Conservation (phyloP, 2,113 vertebrate species). For the Cyphomyrus plagiostoma region DNA sequence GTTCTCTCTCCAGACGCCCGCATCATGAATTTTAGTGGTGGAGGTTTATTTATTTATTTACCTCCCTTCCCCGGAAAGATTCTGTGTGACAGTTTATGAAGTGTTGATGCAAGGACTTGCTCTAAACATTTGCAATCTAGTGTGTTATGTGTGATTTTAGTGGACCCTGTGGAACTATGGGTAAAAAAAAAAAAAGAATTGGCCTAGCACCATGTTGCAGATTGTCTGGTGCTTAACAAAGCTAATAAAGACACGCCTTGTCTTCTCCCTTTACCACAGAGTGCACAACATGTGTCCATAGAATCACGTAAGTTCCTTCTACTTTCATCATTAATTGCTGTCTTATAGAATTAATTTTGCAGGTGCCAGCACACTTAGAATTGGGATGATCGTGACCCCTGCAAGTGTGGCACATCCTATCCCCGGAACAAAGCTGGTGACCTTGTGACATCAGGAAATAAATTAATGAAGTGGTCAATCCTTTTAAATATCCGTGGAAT, state of each 20-base stretch:
- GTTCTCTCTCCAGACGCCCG: slow-evolving; percentile 3
- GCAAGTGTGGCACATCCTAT: slow-evolving; percentile 31
- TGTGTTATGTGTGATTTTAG: slow-evolving; percentile 5
- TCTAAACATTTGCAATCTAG: neutral
- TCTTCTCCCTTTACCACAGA: neutral
- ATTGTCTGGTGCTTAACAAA: slow-evolving; percentile 10
- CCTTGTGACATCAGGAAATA: neutral
- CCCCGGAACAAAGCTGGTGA: slow-evolving; percentile 16
- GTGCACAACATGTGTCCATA: neutral
- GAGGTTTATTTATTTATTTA: slow-evolving; percentile 11
- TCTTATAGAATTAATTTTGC: slow-evolving; percentile 33
- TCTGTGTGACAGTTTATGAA: neutral
- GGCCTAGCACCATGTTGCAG: neutral
- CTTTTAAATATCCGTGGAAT: neutral
- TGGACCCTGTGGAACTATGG: slow-evolving; percentile 12
- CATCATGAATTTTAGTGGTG: neutral
- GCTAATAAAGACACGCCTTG: neutral
- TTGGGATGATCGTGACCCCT: slow-evolving; percentile 12
- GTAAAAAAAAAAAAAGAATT: neutral
- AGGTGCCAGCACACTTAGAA: slow-evolving; percentile 35
- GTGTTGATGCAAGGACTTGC: slow-evolving; percentile 2
- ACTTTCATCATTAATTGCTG: neutral
- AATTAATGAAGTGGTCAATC: neutral
- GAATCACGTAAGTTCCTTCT: neutral
- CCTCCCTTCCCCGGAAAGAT: neutral